Percentiles rank a stretch among this genome's conserved stretches.
Conservation (phyloP, 2,113 vertebrate species). For the Melanerpes aurifrons region DNA sequence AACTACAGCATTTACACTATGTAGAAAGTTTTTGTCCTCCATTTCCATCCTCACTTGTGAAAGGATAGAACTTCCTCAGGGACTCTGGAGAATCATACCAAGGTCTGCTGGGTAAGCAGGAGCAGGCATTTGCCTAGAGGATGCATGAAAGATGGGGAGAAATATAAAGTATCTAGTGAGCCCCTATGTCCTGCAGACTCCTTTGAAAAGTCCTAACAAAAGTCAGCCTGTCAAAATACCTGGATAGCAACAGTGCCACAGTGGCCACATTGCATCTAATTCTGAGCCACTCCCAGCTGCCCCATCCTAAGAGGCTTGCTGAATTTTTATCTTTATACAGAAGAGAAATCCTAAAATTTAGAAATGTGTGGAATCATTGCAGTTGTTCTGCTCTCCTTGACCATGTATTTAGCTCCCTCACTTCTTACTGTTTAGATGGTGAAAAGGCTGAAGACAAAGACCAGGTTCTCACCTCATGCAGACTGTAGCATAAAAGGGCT, state of each 20-base stretch:
- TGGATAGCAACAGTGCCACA: rapidly evolving
- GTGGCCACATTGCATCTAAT: neutral
- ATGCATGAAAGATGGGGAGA: neutral
- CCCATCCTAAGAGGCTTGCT: neutral
- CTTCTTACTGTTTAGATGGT: neutral
- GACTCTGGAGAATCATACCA: neutral
- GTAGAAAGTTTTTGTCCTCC: neutral
- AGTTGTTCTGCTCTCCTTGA: neutral
- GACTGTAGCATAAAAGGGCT: neutral
- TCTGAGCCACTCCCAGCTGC: neutral
- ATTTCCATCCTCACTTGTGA: neutral
- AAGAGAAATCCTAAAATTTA: neutral
- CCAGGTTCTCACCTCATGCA: neutral
- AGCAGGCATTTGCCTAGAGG: neutral
- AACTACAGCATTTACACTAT: neutral
- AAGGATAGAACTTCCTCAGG: neutral
- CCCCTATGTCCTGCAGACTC: neutral
- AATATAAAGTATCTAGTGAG: neutral
- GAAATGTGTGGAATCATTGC: neutral
- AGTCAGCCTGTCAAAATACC: neutral
- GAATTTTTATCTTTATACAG: neutral
- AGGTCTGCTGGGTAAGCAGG: neutral
- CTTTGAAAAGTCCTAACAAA: neutral
- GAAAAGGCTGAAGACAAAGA: neutral
- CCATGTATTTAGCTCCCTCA: neutral